These are phyloP conservation scores for Andrena trimmerana DNA, from an alignment of 2,888 invertebrate genomes.

Conservation along the genomic window DNA sequence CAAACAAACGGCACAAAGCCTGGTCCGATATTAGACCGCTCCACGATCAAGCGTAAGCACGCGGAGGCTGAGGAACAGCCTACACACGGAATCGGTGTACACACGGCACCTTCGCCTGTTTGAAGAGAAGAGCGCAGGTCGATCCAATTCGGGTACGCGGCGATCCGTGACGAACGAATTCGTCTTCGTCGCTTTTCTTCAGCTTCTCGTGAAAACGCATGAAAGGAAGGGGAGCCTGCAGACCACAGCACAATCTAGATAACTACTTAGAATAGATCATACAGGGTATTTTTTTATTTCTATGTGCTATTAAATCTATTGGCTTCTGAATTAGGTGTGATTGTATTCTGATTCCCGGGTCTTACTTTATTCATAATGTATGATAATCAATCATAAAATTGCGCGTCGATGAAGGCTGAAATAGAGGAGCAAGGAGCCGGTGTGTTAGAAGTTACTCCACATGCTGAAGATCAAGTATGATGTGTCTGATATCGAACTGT, in stretches of 20 bases:
- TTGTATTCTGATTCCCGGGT: background rate
- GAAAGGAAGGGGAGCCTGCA: background rate
- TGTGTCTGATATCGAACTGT: constrained; percentile 30
- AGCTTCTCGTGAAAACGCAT: background rate
- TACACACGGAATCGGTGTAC: constrained; percentile 76
- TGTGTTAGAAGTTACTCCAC: background rate
- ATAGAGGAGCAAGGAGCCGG: background rate
- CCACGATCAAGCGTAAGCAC: constrained; percentile 45
- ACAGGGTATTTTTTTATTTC: too few species aligned
- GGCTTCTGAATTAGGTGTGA: background rate
- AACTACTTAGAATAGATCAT: background rate
- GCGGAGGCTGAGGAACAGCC: constrained; percentile 19
- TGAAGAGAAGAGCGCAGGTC: constrained; percentile 76
- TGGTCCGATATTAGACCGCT: constrained; percentile 77
- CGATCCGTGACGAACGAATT: constrained; percentile 69
- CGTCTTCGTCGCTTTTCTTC: constrained; percentile 29
- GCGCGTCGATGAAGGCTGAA: background rate
- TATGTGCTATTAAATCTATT: background rate
- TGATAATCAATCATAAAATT: background rate
- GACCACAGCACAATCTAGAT: background rate
- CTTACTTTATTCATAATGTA: background rate
- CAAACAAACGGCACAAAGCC: constrained; percentile 81
- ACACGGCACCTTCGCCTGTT: constrained; percentile 78
- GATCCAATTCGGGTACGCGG: constrained; percentile 73
- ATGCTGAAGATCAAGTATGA: background rate